phyloP scores from a whole-genome alignment of 1,140 invertebrate species.

The Solen grandis region DNA sequence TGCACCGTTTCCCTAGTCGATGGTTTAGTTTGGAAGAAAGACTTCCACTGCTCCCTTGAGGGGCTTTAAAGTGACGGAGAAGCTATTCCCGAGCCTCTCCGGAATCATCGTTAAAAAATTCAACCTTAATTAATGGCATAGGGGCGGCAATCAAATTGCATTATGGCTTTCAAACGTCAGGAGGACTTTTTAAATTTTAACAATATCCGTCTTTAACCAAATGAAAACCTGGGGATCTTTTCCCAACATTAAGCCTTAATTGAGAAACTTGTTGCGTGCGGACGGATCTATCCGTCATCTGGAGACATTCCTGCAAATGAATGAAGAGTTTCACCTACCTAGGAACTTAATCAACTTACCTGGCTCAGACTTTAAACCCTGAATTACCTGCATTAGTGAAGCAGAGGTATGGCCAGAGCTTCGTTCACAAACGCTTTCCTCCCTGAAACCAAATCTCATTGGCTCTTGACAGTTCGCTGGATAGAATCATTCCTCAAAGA shows the following conservation, averaged over 20 bases:
- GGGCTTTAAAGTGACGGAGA: slow-evolving; percentile 26
- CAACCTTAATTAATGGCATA: slow-evolving; percentile 58
- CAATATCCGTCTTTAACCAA: slow-evolving; percentile 49
- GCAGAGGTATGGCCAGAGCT: slow-evolving; percentile 63
- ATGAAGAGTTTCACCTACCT: slow-evolving; percentile 57
- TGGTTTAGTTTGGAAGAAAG: slow-evolving; percentile 36
- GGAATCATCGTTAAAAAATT: slow-evolving; percentile 55
- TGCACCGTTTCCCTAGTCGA: slow-evolving; percentile 43
- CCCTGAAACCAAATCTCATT: not conserved
- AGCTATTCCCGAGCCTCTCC: slow-evolving; percentile 21
- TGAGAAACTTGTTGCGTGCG: slow-evolving; percentile 53
- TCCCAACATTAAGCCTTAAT: slow-evolving; percentile 35
- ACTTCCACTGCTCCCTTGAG: slow-evolving; percentile 12
- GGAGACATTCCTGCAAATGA: slow-evolving; percentile 45
- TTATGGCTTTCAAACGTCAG: slow-evolving; percentile 60
- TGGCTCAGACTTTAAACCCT: slow-evolving; percentile 61
- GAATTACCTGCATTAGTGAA: slow-evolving; percentile 60
- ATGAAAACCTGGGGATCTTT: slow-evolving; percentile 59
- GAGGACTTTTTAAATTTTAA: slow-evolving; percentile 52
- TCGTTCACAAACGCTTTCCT: not conserved
- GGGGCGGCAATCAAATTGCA: slow-evolving; percentile 59
- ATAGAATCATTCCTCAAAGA: not conserved
- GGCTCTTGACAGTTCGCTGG: not conserved
- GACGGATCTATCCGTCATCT: slow-evolving; percentile 43
- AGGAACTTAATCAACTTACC: slow-evolving; percentile 63